phyloP scores from a whole-genome alignment of 2,888 invertebrate genomes.

The Lordiphosa andalusiaca region DNA sequence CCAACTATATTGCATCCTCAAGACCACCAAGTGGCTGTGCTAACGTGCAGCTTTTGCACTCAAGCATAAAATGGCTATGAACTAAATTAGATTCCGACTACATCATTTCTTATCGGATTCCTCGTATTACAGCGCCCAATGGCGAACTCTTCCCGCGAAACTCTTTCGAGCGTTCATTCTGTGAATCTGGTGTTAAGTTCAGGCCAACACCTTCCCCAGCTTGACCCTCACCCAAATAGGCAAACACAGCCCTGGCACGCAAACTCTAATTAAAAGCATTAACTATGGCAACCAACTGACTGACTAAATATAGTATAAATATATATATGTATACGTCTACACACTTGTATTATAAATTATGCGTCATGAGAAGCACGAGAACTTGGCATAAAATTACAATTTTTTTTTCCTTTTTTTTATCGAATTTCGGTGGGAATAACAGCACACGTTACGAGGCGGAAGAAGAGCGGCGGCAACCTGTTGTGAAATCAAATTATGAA shows the following conservation, averaged over 20 bases:
- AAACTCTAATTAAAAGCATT: slow-evolving; percentile 38
- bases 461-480: slow-evolving; percentile 13
- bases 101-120: no score
- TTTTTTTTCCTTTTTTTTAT: slow-evolving; percentile 1
- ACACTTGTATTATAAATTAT: slow-evolving; percentile 7
- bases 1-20: no score
- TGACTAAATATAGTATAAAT: slow-evolving; percentile 1
- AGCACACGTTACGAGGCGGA: slow-evolving; percentile 1
- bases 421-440: slow-evolving; percentile 12
- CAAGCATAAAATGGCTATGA: no score
- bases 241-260: slow-evolving; percentile 52
- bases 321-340: not conserved
- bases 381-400: slow-evolving; percentile 62
- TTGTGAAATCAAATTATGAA: slow-evolving; percentile 1
- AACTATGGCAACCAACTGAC: slow-evolving; percentile 6
- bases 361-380: slow-evolving; percentile 63
- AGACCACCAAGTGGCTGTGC: no score
- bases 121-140: no score
- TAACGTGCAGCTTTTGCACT: no score
- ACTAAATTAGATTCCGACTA: no score
- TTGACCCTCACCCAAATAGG: slow-evolving; percentile 69
- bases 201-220: slow-evolving; percentile 49
- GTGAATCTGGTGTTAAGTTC: slow-evolving; percentile 7
- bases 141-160: no score
- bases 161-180: not conserved